Percentiles rank a stretch among this genome's conserved stretches.
Evolutionary conservation across 2,113 vertebrate species (phyloP).

Genomic region (Archocentrus centrarchus): DNA sequence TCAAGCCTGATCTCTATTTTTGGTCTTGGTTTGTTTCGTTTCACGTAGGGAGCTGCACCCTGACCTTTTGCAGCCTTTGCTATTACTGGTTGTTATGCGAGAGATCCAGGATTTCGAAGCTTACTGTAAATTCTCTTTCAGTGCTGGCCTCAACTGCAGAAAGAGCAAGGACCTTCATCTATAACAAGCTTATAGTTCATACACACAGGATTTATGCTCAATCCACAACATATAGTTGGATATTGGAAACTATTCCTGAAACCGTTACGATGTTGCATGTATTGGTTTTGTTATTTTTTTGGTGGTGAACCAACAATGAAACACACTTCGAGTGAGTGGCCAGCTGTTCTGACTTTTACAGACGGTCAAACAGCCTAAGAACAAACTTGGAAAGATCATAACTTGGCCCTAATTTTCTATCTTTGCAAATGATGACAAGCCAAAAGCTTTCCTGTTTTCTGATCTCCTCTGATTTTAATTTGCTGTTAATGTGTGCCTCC

Average conservation of each 20-base stretch:
- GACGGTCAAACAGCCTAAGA: not conserved
- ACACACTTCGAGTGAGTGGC: not conserved
- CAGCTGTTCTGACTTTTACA: not conserved
- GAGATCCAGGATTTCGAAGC: not conserved
- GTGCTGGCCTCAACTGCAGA: not conserved
- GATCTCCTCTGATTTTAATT: not conserved
- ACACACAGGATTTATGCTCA: not conserved
- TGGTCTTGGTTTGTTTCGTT: slow-evolving; percentile 6
- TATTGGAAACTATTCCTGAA: too few relatives aligned
- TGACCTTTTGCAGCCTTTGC: slow-evolving; percentile 31
- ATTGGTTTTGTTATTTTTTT: not conserved
- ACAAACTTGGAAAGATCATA: not conserved
- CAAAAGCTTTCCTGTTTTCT: not conserved
- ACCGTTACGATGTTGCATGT: not conserved
- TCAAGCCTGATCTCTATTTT: slow-evolving; percentile 13
- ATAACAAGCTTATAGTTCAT: not conserved
- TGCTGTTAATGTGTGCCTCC: not conserved
- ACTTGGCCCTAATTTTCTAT: not conserved
- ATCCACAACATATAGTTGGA: not conserved
- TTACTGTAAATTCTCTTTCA: not conserved
- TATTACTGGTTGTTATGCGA: slow-evolving; percentile 4
- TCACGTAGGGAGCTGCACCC: not conserved
- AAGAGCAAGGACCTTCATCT: not conserved
- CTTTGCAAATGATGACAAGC: not conserved
- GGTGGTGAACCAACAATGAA: not conserved